These are phyloP conservation scores for Anthopleura sola DNA, from an alignment of 64 coral and sea anemone species.

Conservation along the genomic window DNA sequence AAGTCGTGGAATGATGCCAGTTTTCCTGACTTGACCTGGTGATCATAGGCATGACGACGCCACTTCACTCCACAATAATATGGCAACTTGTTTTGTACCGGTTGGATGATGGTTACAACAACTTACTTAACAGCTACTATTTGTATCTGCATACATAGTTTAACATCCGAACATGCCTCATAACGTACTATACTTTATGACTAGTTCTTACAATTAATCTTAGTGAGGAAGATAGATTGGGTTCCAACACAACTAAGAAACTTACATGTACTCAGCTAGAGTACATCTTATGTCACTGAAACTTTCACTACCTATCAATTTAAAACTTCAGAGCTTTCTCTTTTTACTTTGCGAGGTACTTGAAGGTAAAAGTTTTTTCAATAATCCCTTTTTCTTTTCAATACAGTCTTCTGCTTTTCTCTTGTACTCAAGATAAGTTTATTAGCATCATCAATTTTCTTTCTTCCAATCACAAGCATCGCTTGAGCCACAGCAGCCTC, in stretches of 20 bases:
- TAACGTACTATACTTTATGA: background rate
- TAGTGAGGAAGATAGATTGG: background rate
- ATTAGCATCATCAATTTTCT: slow-evolving; percentile 50
- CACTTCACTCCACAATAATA: slow-evolving; percentile 32
- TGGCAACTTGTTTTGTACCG: background rate
- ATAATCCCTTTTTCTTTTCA: slow-evolving; percentile 45
- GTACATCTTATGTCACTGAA: no score
- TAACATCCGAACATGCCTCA: background rate
- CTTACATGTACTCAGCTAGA: no score
- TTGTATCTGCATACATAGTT: no score
- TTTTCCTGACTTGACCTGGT: slow-evolving; percentile 12
- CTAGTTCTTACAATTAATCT: background rate
- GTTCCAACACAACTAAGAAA: background rate
- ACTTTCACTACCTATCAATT: no score
- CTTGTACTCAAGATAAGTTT: slow-evolving; percentile 37
- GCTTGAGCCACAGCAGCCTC: slow-evolving; percentile 52
- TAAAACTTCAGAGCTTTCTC: slow-evolving; percentile 8
- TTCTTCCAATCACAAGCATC: slow-evolving; percentile 42
- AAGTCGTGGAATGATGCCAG: slow-evolving; percentile 10
- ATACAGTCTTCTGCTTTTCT: slow-evolving; percentile 37
- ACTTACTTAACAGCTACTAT: background rate
- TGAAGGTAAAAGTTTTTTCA: slow-evolving; percentile 31
- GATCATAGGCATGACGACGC: slow-evolving; percentile 26
- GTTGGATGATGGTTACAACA: background rate
- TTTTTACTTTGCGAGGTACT: slow-evolving; percentile 23